A percentile compares a stretch with the other conserved stretches of the same genome.
Evolutionary conservation across 2,888 invertebrate genomes (phyloP).

Genomic region (Horisme vitalbata): DNA sequence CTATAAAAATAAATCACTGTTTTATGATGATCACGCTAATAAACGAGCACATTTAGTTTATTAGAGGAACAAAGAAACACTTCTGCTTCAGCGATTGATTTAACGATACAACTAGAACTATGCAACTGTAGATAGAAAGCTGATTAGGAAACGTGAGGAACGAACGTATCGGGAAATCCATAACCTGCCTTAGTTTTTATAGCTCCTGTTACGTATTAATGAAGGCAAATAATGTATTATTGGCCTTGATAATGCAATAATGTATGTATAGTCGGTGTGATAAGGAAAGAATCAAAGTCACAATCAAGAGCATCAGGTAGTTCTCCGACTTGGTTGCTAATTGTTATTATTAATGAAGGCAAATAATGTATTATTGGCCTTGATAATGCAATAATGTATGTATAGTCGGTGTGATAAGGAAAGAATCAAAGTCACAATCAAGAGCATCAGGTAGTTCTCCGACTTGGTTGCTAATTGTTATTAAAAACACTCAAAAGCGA

Average conservation of each 20-base stretch:
- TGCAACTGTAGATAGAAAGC: constrained; percentile 16
- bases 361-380: constrained; percentile 3
- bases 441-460: too few species aligned
- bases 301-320: too few species aligned
- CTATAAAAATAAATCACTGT: not conserved
- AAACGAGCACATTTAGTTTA: constrained; percentile 3
- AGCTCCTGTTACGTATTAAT: constrained; percentile 18
- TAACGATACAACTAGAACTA: constrained; percentile 5
- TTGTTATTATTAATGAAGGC: constrained; percentile 8
- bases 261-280: not conserved
- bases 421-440: too few species aligned
- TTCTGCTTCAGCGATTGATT: constrained; percentile 14
- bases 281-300: too few species aligned
- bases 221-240: not conserved
- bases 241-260: not conserved
- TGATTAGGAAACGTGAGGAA: constrained; percentile 9
- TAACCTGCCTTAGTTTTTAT: constrained; percentile 16
- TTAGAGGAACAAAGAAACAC: constrained; percentile 4
- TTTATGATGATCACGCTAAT: constrained; percentile 11
- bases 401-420: not conserved
- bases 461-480: too few species aligned
- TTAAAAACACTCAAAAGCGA: constrained; percentile 9
- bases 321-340: too few species aligned
- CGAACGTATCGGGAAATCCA: constrained; percentile 24
- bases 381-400: not conserved